Percentiles rank a stretch among this genome's conserved stretches.
phyloP scores from a whole-genome alignment of 1,140 invertebrate species.

The Propsilocerus akamusi region DNA sequence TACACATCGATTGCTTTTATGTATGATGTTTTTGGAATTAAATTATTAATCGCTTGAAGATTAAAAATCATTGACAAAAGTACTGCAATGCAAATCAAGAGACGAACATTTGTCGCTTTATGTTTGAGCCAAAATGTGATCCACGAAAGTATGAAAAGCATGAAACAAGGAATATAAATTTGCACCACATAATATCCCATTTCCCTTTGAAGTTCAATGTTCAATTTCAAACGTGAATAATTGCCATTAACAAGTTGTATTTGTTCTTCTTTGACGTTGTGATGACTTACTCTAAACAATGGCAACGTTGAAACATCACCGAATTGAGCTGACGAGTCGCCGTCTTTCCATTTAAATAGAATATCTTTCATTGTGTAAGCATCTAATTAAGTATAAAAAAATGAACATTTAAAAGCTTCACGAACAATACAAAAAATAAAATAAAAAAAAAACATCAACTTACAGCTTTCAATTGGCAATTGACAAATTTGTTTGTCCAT shows the following conservation, averaged over 20 bases:
- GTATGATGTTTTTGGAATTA: background rate
- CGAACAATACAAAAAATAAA: background rate
- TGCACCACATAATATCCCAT: background rate
- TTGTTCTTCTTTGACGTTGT: background rate
- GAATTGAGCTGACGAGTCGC: background rate
- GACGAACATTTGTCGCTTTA: background rate
- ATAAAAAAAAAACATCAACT: background rate
- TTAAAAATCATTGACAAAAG: background rate
- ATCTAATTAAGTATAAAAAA: background rate
- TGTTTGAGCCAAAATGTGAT: background rate
- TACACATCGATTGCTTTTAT: background rate
- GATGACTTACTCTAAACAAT: background rate
- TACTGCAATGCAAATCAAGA: background rate
- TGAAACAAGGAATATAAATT: background rate
- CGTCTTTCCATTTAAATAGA: background rate
- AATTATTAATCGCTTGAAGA: background rate
- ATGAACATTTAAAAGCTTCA: background rate
- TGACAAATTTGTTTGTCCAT: background rate
- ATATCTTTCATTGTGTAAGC: background rate
- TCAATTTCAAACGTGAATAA: background rate
- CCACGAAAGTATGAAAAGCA: background rate
- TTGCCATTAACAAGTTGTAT: background rate
- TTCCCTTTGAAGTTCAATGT: background rate
- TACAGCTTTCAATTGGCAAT: background rate
- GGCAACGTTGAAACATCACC: background rate